Conservation (phyloP, 2,888 invertebrate genomes). For the Coremacera marginata region DNA sequence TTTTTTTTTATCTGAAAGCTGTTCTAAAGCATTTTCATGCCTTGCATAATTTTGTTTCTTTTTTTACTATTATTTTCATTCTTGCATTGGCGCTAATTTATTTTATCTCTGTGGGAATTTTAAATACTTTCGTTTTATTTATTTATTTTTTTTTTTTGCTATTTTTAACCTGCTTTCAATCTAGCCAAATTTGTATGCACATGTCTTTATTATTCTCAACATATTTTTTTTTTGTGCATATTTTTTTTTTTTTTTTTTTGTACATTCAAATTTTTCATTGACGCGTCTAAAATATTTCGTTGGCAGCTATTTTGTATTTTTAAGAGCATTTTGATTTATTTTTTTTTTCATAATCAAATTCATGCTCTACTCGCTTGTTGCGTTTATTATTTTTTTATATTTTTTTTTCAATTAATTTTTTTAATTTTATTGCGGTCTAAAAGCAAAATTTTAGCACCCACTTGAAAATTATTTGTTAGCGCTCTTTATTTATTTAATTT, state of each 20-base stretch:
- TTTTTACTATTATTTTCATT: neutral
- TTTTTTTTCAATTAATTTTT: neutral
- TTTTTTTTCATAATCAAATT: neutral
- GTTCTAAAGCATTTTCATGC: too few species aligned
- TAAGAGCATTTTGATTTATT: neutral
- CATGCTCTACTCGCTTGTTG: too few species aligned
- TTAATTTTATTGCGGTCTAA: neutral
- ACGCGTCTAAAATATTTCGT: too few species aligned
- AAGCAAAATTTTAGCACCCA: neutral
- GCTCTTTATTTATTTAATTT: too few species aligned
- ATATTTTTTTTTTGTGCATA: constrained; percentile 22
- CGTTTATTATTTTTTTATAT: too few species aligned
- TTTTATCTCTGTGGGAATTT: neutral
- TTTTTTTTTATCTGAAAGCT: too few species aligned
- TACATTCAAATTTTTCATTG: neutral
- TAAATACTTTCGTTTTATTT: neutral
- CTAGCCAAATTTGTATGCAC: neutral
- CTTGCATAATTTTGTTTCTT: neutral
- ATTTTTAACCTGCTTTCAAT: neutral
- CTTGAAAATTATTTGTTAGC: too few species aligned
- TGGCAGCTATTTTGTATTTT: neutral
- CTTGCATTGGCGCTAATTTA: neutral
- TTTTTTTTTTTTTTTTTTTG: constrained; percentile 29
- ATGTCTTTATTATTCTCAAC: neutral
- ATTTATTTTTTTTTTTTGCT: neutral